Conservation (phyloP, 2,797 vertebrate species). For the Trachurus trachurus region DNA sequence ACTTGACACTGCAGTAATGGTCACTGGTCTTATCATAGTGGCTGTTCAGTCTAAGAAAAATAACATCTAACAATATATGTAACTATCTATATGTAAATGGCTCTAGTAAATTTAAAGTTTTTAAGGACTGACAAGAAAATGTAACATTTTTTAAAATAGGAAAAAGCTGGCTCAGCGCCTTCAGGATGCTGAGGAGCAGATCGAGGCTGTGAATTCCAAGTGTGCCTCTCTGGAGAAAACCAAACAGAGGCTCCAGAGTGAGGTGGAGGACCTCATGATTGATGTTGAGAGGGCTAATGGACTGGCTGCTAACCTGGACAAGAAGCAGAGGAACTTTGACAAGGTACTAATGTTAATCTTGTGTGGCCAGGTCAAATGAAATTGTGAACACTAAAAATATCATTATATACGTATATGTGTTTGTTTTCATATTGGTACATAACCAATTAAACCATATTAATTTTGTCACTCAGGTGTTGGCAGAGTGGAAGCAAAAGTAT, state of each 20-base stretch:
- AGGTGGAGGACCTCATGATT: conserved; percentile 90
- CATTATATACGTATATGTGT: no score
- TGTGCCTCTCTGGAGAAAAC: conserved; percentile 90
- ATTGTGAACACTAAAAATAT: no score
- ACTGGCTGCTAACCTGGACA: conserved; percentile 85
- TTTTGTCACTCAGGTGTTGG: conserved; percentile 67
- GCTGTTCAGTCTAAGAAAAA: no score
- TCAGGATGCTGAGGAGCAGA: conserved; percentile 89
- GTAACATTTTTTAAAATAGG: conserved; percentile 62
- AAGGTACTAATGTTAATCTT: no score
- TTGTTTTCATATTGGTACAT: neutral
- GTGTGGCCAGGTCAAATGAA: no score
- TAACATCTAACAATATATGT: no score
- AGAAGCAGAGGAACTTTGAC: conserved; percentile 90
- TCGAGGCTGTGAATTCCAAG: conserved; percentile 88
- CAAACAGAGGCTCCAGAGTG: conserved; percentile 88
- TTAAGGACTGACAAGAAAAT: neutral
- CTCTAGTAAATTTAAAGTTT: neutral
- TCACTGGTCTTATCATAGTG: no score
- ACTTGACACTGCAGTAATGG: no score
- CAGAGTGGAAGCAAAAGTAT: conserved; percentile 92
- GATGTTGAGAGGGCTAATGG: conserved; percentile 88
- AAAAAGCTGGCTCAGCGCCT: conserved; percentile 91
- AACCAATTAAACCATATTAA: neutral
- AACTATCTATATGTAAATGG: no score